Evolutionary conservation across 1,140 invertebrate genomes (phyloP), one percentile per base, ranked within the genome.

Genomic region (Coelopa frigida): DNA sequence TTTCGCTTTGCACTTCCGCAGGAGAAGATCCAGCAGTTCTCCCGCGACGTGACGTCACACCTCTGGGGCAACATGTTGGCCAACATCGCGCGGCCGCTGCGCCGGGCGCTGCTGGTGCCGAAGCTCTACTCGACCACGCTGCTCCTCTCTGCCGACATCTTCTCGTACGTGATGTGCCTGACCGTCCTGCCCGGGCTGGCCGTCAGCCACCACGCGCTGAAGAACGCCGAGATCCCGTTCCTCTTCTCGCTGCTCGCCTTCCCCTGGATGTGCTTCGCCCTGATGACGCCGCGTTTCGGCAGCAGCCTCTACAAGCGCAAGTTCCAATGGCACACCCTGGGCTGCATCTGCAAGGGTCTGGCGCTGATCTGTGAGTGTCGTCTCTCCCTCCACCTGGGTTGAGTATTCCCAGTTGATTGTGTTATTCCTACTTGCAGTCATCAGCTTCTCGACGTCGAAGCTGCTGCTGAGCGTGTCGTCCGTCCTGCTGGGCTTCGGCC

Each of bases 241-340:
- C 53, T 68, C n/a, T 68, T 62, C 39, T 68, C 64, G 5, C 50
- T 68, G 32, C 47, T 68, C n/a, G 64, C 64, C 21, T 68, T 68
- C 20, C 64, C 64, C 8, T 68, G 64, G 64, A 68, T 68, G 64
- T 68, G 64, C 49, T 68, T 68, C 44, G 62, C 64, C 2, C 48
- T 68, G 50, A 68, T 68, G 64, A 68, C 64, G 20, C 64, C 64
- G 2, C 59, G 64, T 5, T 68, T 68, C 32, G 64, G 64, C 0
- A 55, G 51, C 2, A 48, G 61, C 17, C 52, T 68, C 4, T 61
- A 58, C 43, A 67, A 68, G 39, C 52, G 54, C 8, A 68, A 68
- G 39, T 45, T 68, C 3, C 53, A 68, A 22, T 68, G 64, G 64
- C 58, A 65, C 40, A 63, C 58, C 0, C 32, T 68, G 44, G 64